phyloP scores from a whole-genome alignment of 2,113 vertebrate genomes.

The Vimba vimba region DNA sequence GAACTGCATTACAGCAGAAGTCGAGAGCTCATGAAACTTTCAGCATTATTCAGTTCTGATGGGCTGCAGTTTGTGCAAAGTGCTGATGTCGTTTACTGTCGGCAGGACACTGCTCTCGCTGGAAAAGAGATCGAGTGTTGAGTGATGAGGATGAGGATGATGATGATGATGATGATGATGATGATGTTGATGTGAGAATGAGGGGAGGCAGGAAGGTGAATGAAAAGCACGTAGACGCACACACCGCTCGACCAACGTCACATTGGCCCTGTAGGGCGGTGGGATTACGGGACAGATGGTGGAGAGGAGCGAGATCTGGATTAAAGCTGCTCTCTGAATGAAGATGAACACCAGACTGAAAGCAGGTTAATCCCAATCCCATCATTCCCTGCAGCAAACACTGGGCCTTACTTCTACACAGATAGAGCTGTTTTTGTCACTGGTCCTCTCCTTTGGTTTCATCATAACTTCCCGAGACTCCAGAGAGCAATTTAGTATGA shows the following conservation, averaged over 20 bases:
- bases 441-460: neutral
- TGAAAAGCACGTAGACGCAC: neutral
- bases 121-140: neutral
- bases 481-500: neutral
- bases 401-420: neutral
- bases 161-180: neutral
- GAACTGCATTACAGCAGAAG: constrained; percentile 16
- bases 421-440: neutral
- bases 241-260: neutral
- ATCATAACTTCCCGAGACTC: neutral
- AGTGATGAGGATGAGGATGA: neutral
- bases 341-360: constrained; percentile 39
- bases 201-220: neutral
- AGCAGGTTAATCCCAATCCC: constrained; percentile 51
- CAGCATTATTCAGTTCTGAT: constrained; percentile 35
- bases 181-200: constrained; percentile 1
- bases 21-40: constrained; percentile 41
- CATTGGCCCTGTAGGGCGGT: neutral
- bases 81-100: constrained; percentile 35
- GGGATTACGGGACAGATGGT: constrained; percentile 56
- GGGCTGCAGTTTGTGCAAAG: constrained; percentile 23
- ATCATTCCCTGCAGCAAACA: constrained; percentile 17
- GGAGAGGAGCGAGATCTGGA: constrained; percentile 16
- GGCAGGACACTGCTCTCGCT: constrained; percentile 5
- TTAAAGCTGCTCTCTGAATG: constrained; percentile 50